Conservation (phyloP, 2,888 invertebrate genomes). For the Agrypnus murinus region DNA sequence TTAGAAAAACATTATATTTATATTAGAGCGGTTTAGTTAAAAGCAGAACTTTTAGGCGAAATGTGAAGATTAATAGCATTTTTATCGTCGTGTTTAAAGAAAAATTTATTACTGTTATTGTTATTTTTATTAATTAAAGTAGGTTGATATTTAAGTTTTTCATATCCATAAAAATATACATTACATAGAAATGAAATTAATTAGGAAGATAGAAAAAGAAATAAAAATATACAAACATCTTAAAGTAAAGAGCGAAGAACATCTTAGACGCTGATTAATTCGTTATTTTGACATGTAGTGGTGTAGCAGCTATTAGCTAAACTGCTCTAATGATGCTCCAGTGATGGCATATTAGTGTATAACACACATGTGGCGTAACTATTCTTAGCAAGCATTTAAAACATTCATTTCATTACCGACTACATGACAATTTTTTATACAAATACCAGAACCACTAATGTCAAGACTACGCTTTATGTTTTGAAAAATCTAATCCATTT, state of each 20-base stretch:
- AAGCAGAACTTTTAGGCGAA: slow-evolving; percentile 1
- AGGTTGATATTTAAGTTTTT: too few species aligned
- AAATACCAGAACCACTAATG: slow-evolving; percentile 40
- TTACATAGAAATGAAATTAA: background rate
- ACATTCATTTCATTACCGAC: slow-evolving; percentile 48
- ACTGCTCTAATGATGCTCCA: slow-evolving; percentile 61
- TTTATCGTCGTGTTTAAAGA: slow-evolving; percentile 1
- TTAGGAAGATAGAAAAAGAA: background rate
- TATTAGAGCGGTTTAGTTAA: slow-evolving; percentile 5
- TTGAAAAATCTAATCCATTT: slow-evolving; percentile 1
- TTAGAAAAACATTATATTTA: slow-evolving; percentile 4
- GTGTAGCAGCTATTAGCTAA: slow-evolving; percentile 71
- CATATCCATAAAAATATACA: too few species aligned
- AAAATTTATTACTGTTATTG: background rate
- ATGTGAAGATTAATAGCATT: background rate
- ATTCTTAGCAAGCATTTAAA: slow-evolving; percentile 52
- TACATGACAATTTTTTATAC: slow-evolving; percentile 50
- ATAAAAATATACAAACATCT: background rate
- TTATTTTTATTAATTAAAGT: too few species aligned
- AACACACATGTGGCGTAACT: slow-evolving; percentile 50
- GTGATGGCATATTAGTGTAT: slow-evolving; percentile 63
- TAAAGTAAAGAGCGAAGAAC: slow-evolving; percentile 30
- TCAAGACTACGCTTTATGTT: background rate
- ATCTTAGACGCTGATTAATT: slow-evolving; percentile 68
- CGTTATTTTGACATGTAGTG: slow-evolving; percentile 70